These are phyloP conservation scores for Bombus soroeensis DNA, from an alignment of 1,140 invertebrate genomes.

Conservation along the genomic window DNA sequence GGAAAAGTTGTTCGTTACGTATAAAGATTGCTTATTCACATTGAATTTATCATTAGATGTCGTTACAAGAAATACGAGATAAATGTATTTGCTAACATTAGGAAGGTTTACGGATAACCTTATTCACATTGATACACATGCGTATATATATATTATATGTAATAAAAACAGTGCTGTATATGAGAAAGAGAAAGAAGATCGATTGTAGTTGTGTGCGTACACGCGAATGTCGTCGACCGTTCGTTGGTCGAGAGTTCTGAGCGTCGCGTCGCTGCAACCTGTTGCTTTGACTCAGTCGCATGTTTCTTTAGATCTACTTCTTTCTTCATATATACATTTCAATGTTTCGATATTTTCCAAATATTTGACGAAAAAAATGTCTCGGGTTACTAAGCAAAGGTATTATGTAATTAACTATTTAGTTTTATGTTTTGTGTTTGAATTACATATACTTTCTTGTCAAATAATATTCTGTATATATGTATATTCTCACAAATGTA, in stretches of 20 bases:
- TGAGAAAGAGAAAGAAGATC: constrained; percentile 4
- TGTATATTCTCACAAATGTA: too few relatives aligned
- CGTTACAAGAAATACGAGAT: constrained; percentile 15
- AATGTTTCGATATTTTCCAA: not conserved
- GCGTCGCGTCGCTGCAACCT: constrained; percentile 64
- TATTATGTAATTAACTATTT: not conserved
- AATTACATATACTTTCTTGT: not conserved
- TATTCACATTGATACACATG: not conserved
- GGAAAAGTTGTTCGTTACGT: not conserved
- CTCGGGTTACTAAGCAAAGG: not conserved
- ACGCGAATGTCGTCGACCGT: constrained; percentile 66
- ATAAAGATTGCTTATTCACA: not conserved
- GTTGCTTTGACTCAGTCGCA: constrained; percentile 51
- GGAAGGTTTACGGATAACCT: constrained; percentile 38
- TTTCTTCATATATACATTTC: not conserved
- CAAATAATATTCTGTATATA: not conserved
- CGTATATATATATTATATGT: not conserved
- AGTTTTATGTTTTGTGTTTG: not conserved
- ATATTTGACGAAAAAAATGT: not conserved
- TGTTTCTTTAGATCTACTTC: not conserved
- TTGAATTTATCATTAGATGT: constrained; percentile 10
- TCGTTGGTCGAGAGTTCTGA: constrained; percentile 57
- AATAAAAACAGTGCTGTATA: constrained; percentile 1
- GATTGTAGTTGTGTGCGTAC: constrained; percentile 25
- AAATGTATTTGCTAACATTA: constrained; percentile 7